Evolutionary conservation across 2,797 vertebrate genomes (phyloP).

Genomic region (Acipenser ruthenus): DNA sequence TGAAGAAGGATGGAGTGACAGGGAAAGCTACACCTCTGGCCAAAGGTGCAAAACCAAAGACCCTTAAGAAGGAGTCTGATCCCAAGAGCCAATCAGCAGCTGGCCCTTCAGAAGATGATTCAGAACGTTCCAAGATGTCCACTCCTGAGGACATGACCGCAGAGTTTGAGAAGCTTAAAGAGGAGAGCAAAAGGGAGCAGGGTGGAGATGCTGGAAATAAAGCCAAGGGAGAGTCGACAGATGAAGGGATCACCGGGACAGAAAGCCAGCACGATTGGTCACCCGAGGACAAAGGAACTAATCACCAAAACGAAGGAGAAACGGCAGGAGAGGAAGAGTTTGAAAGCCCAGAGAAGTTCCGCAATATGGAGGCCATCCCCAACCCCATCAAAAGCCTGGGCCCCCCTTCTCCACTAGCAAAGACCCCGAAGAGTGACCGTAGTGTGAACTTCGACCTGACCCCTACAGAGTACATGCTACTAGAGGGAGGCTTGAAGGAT

Average conservation of each 20-base stretch:
- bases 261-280: conserved; percentile 31
- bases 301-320: conserved; percentile 10
- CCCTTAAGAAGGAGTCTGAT: conserved; percentile 29
- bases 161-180: conserved; percentile 37
- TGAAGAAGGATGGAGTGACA: conserved; percentile 46
- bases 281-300: not conserved
- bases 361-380: conserved; percentile 31
- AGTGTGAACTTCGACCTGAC: conserved; percentile 68
- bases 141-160: conserved; percentile 50
- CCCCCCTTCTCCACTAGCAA: conserved; percentile 54
- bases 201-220: conserved; percentile 20
- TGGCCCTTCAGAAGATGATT: conserved; percentile 17
- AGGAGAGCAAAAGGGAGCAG: conserved; percentile 20
- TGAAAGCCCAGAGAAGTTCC: conserved; percentile 55
- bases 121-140: conserved; percentile 49
- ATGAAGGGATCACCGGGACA: conserved; percentile 23
- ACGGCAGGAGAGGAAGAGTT: conserved; percentile 12
- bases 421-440: conserved; percentile 55
- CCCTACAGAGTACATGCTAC: conserved; percentile 58
- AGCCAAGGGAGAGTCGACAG: conserved; percentile 23
- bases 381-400: conserved; percentile 42
- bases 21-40: conserved; percentile 33
- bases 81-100: conserved; percentile 22
- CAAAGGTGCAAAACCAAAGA: conserved; percentile 43
- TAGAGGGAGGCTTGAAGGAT: conserved; percentile 55